Conservation (phyloP, 2,113 vertebrate genomes). For the Amazona guildingii region DNA sequence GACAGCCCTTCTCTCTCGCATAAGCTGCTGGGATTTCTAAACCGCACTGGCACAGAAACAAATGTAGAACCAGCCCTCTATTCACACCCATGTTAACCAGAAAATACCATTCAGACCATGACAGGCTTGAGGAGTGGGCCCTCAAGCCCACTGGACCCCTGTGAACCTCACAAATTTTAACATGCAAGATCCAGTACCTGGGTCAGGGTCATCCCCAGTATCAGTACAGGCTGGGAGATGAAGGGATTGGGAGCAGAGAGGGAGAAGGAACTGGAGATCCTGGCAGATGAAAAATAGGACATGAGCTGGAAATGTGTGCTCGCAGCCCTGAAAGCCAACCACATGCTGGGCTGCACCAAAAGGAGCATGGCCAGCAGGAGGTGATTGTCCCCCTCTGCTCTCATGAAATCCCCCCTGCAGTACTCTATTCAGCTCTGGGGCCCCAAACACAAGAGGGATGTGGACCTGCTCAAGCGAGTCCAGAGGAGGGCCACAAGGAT, state of each 20-base stretch:
- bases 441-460: neutral
- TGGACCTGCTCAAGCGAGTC: neutral
- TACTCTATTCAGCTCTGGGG: neutral
- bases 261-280: neutral
- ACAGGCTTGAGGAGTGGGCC: neutral
- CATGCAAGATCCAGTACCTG: neutral
- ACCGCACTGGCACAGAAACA: neutral
- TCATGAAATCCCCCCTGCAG: neutral
- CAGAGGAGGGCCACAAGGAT: neutral
- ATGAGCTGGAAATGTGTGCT: neutral
- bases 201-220: accelerated
- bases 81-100: neutral
- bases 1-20: neutral
- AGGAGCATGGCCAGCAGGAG: accelerated
- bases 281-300: neutral
- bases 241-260: neutral
- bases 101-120: neutral
- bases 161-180: neutral
- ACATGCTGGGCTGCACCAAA: neutral
- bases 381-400: neutral
- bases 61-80: neutral
- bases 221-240: neutral
- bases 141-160: no score
- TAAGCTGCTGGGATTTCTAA: neutral
- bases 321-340: accelerated